Conservation (phyloP, 2,888 invertebrate genomes). For the Meloe dianella region DNA sequence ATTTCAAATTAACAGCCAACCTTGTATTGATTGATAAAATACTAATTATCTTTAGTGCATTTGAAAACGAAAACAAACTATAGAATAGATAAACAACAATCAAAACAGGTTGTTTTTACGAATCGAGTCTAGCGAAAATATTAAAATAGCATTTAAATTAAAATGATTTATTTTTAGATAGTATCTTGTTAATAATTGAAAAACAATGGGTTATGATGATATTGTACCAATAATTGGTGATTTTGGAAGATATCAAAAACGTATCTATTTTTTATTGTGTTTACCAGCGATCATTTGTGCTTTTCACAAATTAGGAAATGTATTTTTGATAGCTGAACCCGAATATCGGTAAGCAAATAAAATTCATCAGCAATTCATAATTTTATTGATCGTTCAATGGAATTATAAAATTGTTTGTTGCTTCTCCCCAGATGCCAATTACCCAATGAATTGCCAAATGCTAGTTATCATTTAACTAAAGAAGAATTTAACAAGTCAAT, state of each 20-base stretch:
- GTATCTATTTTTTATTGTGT: constrained; percentile 72
- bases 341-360: constrained; percentile 62
- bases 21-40: too few species aligned
- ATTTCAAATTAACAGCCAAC: neutral
- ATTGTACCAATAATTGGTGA: constrained; percentile 71
- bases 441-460: constrained; percentile 64
- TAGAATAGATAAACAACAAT: too few species aligned
- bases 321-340: constrained; percentile 72
- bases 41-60: too few species aligned
- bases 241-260: constrained; percentile 71
- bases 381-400: too few species aligned
- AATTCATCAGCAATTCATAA: too few species aligned
- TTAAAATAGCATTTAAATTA: too few species aligned
- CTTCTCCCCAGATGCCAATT: constrained; percentile 63
- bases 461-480: constrained; percentile 60
- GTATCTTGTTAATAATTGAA: neutral
- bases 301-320: constrained; percentile 75
- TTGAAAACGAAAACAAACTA: too few species aligned
- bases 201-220: constrained; percentile 73
- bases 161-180: constrained; percentile 1
- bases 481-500: constrained; percentile 61
- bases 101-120: too few species aligned
- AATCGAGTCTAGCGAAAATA: too few species aligned
- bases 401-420: neutral
- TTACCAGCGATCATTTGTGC: constrained; percentile 75